A percentile compares a stretch with the other conserved stretches of the same genome.
phyloP scores from a whole-genome alignment of 2,113 vertebrate species.

The Aegotheles bennettii region DNA sequence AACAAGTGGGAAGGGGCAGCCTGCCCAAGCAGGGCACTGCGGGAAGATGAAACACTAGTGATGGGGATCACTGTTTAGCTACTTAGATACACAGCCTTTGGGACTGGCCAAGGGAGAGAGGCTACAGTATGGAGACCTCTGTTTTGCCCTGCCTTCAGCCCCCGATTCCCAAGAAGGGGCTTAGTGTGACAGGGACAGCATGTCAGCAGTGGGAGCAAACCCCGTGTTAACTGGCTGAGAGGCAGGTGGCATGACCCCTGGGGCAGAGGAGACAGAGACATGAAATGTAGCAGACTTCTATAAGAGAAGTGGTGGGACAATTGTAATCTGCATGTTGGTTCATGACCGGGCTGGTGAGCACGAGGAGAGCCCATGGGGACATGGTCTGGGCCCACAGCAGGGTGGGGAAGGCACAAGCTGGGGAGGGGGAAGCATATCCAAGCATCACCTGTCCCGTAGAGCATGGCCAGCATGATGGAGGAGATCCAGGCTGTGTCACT shows the following conservation, averaged over 20 bases:
- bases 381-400: neutral
- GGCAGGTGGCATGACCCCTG: neutral
- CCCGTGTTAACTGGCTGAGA: neutral
- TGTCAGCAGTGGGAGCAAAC: neutral
- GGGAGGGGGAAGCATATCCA: neutral
- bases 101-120: neutral
- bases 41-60: neutral
- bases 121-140: neutral
- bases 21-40: neutral
- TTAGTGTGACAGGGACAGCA: neutral
- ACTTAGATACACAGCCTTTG: neutral
- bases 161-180: neutral
- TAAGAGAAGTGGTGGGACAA: neutral
- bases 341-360: neutral
- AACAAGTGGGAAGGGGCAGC: neutral
- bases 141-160: neutral
- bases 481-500: slow-evolving; percentile 83
- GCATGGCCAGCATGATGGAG: slow-evolving; percentile 81
- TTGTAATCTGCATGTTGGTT: neutral
- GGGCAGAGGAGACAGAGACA: neutral
- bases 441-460: slow-evolving; percentile 76
- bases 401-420: neutral
- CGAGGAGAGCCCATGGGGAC: neutral
- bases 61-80: neutral
- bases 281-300: neutral